phyloP scores from a whole-genome alignment of 1,140 invertebrate genomes.

The Cryptotermes secundus region DNA sequence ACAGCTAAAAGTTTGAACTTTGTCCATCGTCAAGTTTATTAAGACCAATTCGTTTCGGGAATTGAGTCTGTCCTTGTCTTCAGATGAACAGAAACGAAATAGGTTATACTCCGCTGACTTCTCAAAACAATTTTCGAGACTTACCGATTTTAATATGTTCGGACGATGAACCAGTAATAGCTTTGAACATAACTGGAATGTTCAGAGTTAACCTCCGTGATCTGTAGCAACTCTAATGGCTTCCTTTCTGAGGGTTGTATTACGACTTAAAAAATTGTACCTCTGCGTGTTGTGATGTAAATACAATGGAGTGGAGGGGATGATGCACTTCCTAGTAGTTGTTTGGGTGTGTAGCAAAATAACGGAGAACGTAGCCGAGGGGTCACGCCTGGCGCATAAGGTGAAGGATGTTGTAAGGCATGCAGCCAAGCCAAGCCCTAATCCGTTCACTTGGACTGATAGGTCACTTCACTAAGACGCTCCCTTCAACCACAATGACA shows the following conservation, averaged over 20 bases:
- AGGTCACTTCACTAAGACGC: background rate
- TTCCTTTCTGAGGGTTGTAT: background rate
- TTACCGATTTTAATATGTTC: too few relatives aligned
- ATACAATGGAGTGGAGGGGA: background rate
- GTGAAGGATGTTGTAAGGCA: background rate
- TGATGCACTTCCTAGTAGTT: constrained; percentile 14
- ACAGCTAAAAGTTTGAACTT: too few relatives aligned
- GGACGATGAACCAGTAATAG: too few relatives aligned
- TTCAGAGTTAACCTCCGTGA: too few relatives aligned
- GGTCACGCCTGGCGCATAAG: background rate
- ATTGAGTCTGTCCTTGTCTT: too few relatives aligned
- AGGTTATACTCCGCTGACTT: too few relatives aligned
- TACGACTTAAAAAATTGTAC: background rate
- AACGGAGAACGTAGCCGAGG: background rate
- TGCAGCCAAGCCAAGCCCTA: background rate
- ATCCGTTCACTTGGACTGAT: background rate
- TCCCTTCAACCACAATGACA: too few relatives aligned
- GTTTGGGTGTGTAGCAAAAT: background rate
- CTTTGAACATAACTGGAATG: too few relatives aligned
- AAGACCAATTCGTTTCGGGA: too few relatives aligned
- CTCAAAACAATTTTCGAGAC: too few relatives aligned
- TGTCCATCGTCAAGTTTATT: too few relatives aligned
- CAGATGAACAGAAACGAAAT: too few relatives aligned
- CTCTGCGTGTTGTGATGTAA: background rate
- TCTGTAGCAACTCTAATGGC: background rate